Base-by-base conservation (phyloP, 2,888 invertebrate genomes). In the Nebria brevicollis region DNA sequence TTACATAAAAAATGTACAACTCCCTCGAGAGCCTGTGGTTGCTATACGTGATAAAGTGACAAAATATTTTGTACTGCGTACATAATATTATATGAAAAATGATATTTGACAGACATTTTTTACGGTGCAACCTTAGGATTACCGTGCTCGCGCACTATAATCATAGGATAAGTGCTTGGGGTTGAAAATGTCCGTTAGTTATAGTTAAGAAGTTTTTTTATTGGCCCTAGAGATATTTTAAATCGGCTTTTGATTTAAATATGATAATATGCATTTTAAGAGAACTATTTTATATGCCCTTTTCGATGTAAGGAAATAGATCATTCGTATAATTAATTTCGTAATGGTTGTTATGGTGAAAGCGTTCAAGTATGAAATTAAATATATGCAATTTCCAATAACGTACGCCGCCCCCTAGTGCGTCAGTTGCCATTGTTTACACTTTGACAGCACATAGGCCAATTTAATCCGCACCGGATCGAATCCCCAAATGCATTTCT, bases 401-500 rank as follows among this genome's bases (percentile, higher is more conserved):
- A 77, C 77, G 72, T 79, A 77, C 77, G 75, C 73, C 66, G 80
- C 82, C n/a, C 70, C 11, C 34, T 25, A 70, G 76, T 73, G 72
- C 64, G 77, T 25, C n/a, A 64, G 25, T 70, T 43, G 75, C 75
- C 66, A 76, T 80, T 76, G 75, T 77, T 72, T 81, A 74, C 72
- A 76, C 82, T 76, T 77, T 77, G 82, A 82, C 83, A 83, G 84
- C 81, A 78, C 72, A 72, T 81, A 54, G 54, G 81, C 75, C 84
- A 85, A 86, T 85, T 86, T 86, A 86, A 86, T 86, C 85, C 85
- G 83, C 76, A 83, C 54, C 54, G 54, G 8, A 54, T 54, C 84
- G 84, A 84, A 86, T 85, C 85, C 85, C 82, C 79, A 81, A 54
- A 84, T 85, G 84, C 85, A 86, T 86, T 86, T 86, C 85, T 86